Evolutionary conservation across 2,888 invertebrate genomes (phyloP).

Genomic region (Cheilosia vernalis): DNA sequence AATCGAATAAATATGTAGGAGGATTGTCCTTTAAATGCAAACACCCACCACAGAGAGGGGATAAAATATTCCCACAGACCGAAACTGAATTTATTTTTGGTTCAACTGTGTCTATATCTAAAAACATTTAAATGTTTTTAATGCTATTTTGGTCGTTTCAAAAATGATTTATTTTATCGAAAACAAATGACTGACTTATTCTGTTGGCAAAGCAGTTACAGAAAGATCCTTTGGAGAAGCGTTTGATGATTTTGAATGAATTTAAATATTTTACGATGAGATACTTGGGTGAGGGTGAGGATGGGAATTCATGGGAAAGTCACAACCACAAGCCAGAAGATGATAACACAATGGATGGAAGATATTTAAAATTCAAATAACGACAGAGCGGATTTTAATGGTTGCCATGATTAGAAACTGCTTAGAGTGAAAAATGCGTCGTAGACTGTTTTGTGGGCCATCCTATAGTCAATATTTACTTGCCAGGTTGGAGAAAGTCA

Average conservation of each 20-base stretch:
- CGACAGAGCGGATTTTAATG: not conserved
- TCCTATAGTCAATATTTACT: not conserved
- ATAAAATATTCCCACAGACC: not conserved
- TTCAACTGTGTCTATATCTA: conserved; percentile 2
- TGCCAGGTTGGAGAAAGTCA: not conserved
- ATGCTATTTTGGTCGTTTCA: conserved; percentile 13
- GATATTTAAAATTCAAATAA: conserved; percentile 1
- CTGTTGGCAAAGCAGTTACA: conserved; percentile 20
- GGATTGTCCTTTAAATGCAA: not conserved
- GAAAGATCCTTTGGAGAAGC: conserved; percentile 4
- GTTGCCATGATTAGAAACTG: not conserved
- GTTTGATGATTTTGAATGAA: conserved; percentile 36
- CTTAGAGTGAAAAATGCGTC: not conserved
- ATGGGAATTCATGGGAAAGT: not conserved
- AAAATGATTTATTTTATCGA: conserved; percentile 51
- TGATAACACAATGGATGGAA: not conserved
- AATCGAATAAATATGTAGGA: conserved; percentile 40
- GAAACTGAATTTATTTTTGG: conserved; percentile 49
- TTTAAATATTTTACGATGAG: conserved; percentile 41
- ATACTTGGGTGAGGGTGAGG: conserved; percentile 4
- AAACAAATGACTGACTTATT: conserved; percentile 66
- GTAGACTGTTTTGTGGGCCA: not conserved
- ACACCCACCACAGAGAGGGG: not conserved
- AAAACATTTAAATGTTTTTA: conserved; percentile 37
- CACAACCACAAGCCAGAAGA: not conserved